Evolutionary conservation across 2,888 invertebrate genomes (phyloP), one percentile per base, ranked within the genome.

Genomic region (Parthenolecanium corni): DNA sequence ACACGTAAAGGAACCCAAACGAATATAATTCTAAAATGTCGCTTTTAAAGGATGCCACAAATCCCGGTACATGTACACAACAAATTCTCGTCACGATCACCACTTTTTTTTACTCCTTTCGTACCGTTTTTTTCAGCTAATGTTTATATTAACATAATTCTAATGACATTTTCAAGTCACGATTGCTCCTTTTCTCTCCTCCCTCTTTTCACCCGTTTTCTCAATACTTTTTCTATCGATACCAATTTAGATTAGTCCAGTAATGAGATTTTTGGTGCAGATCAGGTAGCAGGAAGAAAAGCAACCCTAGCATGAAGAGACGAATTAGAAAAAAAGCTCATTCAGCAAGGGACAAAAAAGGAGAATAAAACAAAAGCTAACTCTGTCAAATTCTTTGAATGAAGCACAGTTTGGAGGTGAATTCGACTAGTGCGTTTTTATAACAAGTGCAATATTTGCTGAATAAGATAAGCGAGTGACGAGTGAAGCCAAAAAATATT

Each of bases 111-210:
- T 31, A 9, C 9, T 31, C 9, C 31, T 40, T 40, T 53, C 42
- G 53, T 46, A 25, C 56, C 24, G 44, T 56, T 56, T 56, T 56
- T 56, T 56, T 56, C 18, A 46, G 56, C 56, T 46, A 56, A 56
- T 56, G 56, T 56, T 42, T 56, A 56, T 56, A 56, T 56, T 56
- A 56, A 56, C 56, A 56, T 56, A 42, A 56, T 56, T 46, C 44
- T 56, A 56, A 56, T 42, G 46, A 46, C 56, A 56, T 44, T 56
- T 56, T 56, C 56, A 23, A 56, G 56, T 44, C 44, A 56, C 56
- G 46, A 56, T 11, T 23, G 31, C 31, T 31, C 31, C 21, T 25
- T 56, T 56, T 56, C 44, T 23, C 5, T 14, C 12, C 46, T 54
- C 24, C 21, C n/a, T 4, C 14, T 40, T 42, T 23, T 18, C 38